Evolutionary conservation across 2,797 vertebrate species (phyloP), one percentile per base, ranked within the genome.

Genomic region (Rousettus madagascariensis): DNA sequence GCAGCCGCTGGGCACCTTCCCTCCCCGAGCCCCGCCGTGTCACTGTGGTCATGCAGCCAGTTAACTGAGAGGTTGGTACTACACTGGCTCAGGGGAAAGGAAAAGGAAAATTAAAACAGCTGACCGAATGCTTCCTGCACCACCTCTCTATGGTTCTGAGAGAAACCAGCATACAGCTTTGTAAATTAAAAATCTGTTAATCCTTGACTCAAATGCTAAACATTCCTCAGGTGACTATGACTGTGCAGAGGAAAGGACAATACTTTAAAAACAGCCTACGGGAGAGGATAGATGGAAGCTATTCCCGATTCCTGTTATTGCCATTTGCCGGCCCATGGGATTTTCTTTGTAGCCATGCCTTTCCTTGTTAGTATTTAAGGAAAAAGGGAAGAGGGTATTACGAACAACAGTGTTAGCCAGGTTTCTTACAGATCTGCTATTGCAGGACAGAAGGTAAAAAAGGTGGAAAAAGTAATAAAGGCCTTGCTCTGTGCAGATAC

Each of bases 121-220:
- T 89, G 85, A 86, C 79, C 85, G 83, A 86, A 86, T 8, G 77
- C 75, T 43, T 30, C 68, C 49, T n/a, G 71, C 7, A 30, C 46
- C 43, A 20, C 55, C 24, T 77, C 94, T 51, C 55, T 13, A n/a
- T 41, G 36, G 38, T 72, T 90, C 66, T 15, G 15, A 82, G 38
- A 77, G 85, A 59, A 91, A 38, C 55, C 69, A 90, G 83, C 72
- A 89, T 8, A 30, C 11, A 66, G 38, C 53, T 83, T 88, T 78
- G 89, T 85, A 96, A 95, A 97, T 96, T 96, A 91, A 69, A 71
- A 79, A 97, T 85, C 92, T 96, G 79, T 95, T 97, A 94, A 96
- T 97, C 93, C 89, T 96, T 95, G 85, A 88, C 85, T 96, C 80
- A 72, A 91, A 97, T 91, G 95, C 95, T 92, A 91, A 97, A 95